A percentile compares a stretch with the other conserved stretches of the same genome.
Conservation (phyloP, 2,113 vertebrate species). For the Electrona antarctica region DNA sequence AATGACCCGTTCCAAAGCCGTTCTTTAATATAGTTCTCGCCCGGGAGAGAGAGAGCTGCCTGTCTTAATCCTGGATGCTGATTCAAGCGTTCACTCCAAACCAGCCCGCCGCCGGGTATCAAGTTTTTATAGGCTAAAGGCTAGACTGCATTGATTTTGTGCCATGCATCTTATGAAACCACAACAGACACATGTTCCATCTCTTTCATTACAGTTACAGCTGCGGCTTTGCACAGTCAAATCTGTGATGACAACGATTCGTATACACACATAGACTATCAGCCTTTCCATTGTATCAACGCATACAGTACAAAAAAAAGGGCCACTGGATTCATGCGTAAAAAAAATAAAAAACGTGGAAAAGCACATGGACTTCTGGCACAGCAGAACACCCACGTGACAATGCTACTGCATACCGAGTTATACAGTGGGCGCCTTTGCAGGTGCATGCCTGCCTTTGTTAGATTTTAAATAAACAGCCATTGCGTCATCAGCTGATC, state of each 20-base stretch:
- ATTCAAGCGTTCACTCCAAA: slow-evolving; percentile 28
- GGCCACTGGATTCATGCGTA: slow-evolving; percentile 41
- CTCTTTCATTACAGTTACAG: slow-evolving; percentile 18
- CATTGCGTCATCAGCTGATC: not conserved
- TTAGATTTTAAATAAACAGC: not conserved
- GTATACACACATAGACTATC: not conserved
- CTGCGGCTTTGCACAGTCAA: slow-evolving; percentile 10
- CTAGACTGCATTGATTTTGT: slow-evolving; percentile 47
- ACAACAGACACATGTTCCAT: slow-evolving; percentile 44
- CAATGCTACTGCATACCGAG: slow-evolving; percentile 30
- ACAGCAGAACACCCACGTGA: slow-evolving; percentile 51
- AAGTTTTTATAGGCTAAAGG: slow-evolving; percentile 22
- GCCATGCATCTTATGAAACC: slow-evolving; percentile 46
- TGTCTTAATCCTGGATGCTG: slow-evolving; percentile 45
- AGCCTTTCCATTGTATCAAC: not conserved
- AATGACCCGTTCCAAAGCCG: too few relatives aligned
- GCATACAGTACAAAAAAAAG: not conserved
- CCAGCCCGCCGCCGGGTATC: slow-evolving; percentile 32
- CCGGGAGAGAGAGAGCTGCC: slow-evolving; percentile 10
- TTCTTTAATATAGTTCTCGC: too few relatives aligned
- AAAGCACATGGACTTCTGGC: slow-evolving; percentile 36
- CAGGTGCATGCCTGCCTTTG: slow-evolving; percentile 9
- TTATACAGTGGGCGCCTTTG: not conserved
- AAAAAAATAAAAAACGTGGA: slow-evolving; percentile 26
- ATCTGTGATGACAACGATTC: not conserved